Evolutionary conservation across 2,113 vertebrate genomes (phyloP), one percentile per base, ranked within the genome.

Genomic region (Tor tambroides): DNA sequence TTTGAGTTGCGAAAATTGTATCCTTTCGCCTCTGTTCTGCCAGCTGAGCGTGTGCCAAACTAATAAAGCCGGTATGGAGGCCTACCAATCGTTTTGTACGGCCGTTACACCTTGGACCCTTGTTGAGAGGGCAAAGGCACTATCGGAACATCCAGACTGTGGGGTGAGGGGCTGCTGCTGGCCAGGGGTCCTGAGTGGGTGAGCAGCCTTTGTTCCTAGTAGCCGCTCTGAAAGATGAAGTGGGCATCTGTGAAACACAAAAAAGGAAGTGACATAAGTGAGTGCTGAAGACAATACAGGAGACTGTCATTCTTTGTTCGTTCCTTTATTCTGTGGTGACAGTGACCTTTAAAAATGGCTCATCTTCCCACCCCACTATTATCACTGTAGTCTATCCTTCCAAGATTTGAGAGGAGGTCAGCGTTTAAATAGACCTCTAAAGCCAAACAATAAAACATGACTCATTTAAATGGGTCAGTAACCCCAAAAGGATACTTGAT

Each of bases 31-130:
- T 92, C 91, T 91, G 91, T 91, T 91, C 91, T 92, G 92, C 93
- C 92, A 94, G 80, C 89, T 94, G 93, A 93, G 85, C 2, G 9
- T 10, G 85, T 91, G 92, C 94, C 94, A 94, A 92, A 15, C 54
- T 90, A 88, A 89, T 92, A 93, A 90, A 92, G 89, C 90, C 90
- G 89, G 85, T 89, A 87, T 87, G 86, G 77, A 28, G 87, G 86
- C 86, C 49, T 86, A 90, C 92, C 91, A 88, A 87, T 92, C 91
- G 90, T 93, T 92, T 92, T 90, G 91, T 92, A 65, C 90, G 79
- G 90, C 91, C 87, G 87, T 85, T 87, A 91, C 88, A 86, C 92
- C 79, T 88, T 56, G 87, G 88, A 72, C 78, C 87, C 90, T 87
- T 23, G 59, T 88, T 49, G 85, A 59, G 87, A 78, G 81, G 86